A percentile compares a stretch with the other conserved stretches of the same genome.
Conservation (phyloP, 1,140 invertebrate genomes). For the Helicoverpa zea region DNA sequence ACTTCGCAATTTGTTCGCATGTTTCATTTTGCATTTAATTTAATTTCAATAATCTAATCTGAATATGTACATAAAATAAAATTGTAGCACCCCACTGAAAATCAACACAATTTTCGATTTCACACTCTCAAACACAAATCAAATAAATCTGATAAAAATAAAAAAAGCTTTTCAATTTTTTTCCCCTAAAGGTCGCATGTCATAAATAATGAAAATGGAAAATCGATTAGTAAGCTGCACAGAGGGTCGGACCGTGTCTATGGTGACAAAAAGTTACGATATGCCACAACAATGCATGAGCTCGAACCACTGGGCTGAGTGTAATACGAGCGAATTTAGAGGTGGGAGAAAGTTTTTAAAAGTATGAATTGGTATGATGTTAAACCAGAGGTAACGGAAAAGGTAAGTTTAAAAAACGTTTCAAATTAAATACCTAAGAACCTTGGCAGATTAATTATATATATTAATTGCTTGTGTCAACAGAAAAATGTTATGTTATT, state of each 20-base stretch:
- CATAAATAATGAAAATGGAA: conserved; percentile 37
- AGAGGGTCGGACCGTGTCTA: conserved; percentile 37
- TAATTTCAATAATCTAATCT: too few species aligned
- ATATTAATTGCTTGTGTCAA: too few species aligned
- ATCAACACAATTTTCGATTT: conserved; percentile 1
- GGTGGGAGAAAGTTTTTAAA: conserved; percentile 15
- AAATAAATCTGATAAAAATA: conserved; percentile 27
- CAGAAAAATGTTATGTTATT: too few species aligned
- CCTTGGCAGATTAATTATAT: too few species aligned
- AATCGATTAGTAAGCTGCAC: conserved; percentile 36
- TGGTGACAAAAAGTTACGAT: conserved; percentile 43
- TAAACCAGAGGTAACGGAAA: too few species aligned
- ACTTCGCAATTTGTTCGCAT: too few species aligned
- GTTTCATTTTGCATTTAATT: too few species aligned
- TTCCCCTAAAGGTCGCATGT: conserved; percentile 27
- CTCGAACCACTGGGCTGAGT: conserved; percentile 30
- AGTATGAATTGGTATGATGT: not conserved
- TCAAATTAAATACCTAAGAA: too few species aligned
- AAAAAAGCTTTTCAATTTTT: conserved; percentile 24
- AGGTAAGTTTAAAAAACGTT: too few species aligned
- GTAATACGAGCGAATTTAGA: conserved; percentile 17
- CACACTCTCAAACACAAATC: conserved; percentile 21
- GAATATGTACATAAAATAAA: not conserved
- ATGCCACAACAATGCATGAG: conserved; percentile 45
- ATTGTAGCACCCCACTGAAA: not conserved